A percentile compares a stretch with the other conserved stretches of the same genome.
Evolutionary conservation across 2,888 invertebrate genomes (phyloP).

Genomic region (Tridacna crocea): DNA sequence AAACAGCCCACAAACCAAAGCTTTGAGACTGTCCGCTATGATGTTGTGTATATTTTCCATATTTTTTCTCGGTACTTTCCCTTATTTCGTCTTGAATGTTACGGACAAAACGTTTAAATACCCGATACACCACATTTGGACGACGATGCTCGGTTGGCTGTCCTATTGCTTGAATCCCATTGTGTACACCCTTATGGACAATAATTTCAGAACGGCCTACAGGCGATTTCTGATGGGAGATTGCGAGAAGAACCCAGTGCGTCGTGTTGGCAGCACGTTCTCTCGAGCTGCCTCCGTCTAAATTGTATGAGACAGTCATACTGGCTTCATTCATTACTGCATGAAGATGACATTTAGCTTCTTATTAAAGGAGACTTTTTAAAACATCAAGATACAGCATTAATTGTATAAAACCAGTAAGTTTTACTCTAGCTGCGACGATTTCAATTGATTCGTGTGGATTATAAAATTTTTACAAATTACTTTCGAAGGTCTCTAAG

Average conservation of each 20-base stretch:
- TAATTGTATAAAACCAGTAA: too few relatives aligned
- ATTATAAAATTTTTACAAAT: too few relatives aligned
- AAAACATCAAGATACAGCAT: too few relatives aligned
- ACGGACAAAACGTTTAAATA: slow-evolving; percentile 66
- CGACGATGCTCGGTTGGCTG: slow-evolving; percentile 76
- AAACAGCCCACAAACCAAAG: slow-evolving; percentile 69
- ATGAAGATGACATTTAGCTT: too few relatives aligned
- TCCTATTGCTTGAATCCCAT: slow-evolving; percentile 76
- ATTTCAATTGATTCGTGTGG: too few relatives aligned
- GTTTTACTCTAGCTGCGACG: too few relatives aligned
- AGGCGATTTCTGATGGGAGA: slow-evolving; percentile 68
- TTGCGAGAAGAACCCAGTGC: slow-evolving; percentile 66
- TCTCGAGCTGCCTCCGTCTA: slow-evolving; percentile 46
- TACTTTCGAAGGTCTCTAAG: too few relatives aligned
- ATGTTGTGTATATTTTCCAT: slow-evolving; percentile 78
- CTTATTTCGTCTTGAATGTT: slow-evolving; percentile 75
- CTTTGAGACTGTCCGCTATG: slow-evolving; percentile 76
- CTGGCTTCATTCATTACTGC: too few relatives aligned
- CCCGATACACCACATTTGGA: slow-evolving; percentile 75
- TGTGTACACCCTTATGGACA: slow-evolving; percentile 78
- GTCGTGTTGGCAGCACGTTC: slow-evolving; percentile 53
- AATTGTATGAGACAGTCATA: background rate
- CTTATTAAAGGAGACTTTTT: too few relatives aligned
- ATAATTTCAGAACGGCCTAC: slow-evolving; percentile 75
- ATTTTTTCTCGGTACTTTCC: slow-evolving; percentile 76